These are phyloP conservation scores for Hafferia zeledoni DNA, from an alignment of 2,797 vertebrate genomes.

Conservation along the genomic window DNA sequence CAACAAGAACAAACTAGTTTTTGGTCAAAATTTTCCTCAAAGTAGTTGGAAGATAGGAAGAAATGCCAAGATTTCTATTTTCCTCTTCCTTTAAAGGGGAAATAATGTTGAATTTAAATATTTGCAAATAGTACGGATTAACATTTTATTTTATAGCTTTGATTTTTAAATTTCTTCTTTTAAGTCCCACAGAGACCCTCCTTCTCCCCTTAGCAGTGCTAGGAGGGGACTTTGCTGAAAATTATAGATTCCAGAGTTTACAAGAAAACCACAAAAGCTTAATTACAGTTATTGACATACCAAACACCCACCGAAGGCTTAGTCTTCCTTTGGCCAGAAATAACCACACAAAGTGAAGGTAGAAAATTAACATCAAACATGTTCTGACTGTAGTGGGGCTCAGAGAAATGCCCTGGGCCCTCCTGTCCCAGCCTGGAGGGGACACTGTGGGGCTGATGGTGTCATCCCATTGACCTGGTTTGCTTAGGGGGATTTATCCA, in stretches of 20 bases:
- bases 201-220: background rate
- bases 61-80: background rate
- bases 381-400: background rate
- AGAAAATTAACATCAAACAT: background rate
- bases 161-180: background rate
- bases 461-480: background rate
- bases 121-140: background rate
- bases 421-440: background rate
- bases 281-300: constrained; percentile 57
- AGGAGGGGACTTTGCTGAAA: constrained; percentile 7
- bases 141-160: background rate
- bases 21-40: background rate
- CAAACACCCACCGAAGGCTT: constrained; percentile 45
- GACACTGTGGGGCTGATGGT: background rate
- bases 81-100: background rate
- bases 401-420: background rate
- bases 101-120: background rate
- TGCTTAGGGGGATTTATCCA: background rate
- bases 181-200: background rate
- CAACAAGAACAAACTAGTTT: background rate
- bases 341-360: constrained; percentile 34
- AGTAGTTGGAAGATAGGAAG: background rate
- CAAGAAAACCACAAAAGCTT: constrained; percentile 27
- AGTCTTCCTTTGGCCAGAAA: constrained; percentile 30
- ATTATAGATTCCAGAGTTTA: constrained; percentile 47